These are phyloP conservation scores for Ariopsis seemanni DNA, from an alignment of 2,113 vertebrate genomes.

Conservation along the genomic window DNA sequence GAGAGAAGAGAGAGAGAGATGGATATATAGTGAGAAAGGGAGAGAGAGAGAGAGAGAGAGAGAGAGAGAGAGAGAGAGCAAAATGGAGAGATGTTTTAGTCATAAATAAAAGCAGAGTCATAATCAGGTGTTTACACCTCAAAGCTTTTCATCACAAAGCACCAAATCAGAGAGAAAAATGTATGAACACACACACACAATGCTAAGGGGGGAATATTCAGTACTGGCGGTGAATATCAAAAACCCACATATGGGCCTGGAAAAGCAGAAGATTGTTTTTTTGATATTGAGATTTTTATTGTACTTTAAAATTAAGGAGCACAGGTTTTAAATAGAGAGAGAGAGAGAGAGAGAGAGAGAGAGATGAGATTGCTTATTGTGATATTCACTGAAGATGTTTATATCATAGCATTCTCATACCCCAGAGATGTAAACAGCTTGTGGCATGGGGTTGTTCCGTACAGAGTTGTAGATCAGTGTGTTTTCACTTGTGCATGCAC, in stretches of 20 bases:
- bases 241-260: conserved; percentile 21
- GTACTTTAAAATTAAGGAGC: neutral
- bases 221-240: conserved; percentile 25
- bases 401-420: neutral
- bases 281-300: conserved; percentile 37
- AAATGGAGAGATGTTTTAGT: neutral
- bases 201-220: neutral
- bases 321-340: neutral
- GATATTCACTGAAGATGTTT: neutral
- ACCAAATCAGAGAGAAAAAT: neutral
- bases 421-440: neutral
- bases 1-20: conserved; percentile 22
- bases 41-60: neutral
- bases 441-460: neutral
- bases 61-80: conserved; percentile 14
- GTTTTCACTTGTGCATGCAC: neutral
- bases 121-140: conserved; percentile 31
- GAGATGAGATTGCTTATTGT: neutral
- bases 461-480: neutral
- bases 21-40: neutral
- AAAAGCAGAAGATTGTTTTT: conserved; percentile 24
- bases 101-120: conserved; percentile 12
- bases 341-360: neutral
- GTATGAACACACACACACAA: neutral
- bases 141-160: conserved; percentile 24